phyloP scores from a whole-genome alignment of 2,888 invertebrate species.

The Agrochola lota region DNA sequence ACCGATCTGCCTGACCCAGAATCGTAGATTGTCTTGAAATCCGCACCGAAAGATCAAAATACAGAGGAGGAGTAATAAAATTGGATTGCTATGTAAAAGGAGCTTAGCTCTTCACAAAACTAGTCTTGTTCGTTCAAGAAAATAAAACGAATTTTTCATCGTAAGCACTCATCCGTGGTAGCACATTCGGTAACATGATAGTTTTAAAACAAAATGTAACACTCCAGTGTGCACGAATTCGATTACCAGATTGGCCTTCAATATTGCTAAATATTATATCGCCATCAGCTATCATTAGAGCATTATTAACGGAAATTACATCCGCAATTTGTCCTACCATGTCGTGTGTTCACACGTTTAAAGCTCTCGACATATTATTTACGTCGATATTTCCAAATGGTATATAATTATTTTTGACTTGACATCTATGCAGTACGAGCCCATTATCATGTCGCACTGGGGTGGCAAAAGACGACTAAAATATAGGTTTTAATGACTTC shows the following conservation, averaged over 20 bases:
- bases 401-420: constrained; percentile 29
- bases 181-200: constrained; percentile 50
- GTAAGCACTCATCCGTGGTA: not conserved
- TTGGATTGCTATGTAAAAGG: constrained; percentile 27
- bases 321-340: constrained; percentile 56
- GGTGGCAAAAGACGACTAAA: constrained; percentile 8
- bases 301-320: constrained; percentile 65
- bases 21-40: constrained; percentile 10
- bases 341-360: constrained; percentile 45
- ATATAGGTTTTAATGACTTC: constrained; percentile 10
- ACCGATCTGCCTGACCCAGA: constrained; percentile 19
- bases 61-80: constrained; percentile 5
- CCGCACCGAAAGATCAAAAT: constrained; percentile 30
- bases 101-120: constrained; percentile 9
- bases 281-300: constrained; percentile 53
- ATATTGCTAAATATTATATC: constrained; percentile 64
- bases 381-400: constrained; percentile 39
- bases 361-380: constrained; percentile 44
- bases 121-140: constrained; percentile 12
- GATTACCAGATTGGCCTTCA: constrained; percentile 67
- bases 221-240: constrained; percentile 61
- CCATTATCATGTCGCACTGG: constrained; percentile 12
- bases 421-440: constrained; percentile 22
- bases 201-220: constrained; percentile 50
- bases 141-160: constrained; percentile 12